Percentiles rank a stretch among this genome's conserved stretches.
These are phyloP conservation scores for Catocala nupta DNA, from an alignment of 2,888 invertebrate species.

Conservation along the genomic window DNA sequence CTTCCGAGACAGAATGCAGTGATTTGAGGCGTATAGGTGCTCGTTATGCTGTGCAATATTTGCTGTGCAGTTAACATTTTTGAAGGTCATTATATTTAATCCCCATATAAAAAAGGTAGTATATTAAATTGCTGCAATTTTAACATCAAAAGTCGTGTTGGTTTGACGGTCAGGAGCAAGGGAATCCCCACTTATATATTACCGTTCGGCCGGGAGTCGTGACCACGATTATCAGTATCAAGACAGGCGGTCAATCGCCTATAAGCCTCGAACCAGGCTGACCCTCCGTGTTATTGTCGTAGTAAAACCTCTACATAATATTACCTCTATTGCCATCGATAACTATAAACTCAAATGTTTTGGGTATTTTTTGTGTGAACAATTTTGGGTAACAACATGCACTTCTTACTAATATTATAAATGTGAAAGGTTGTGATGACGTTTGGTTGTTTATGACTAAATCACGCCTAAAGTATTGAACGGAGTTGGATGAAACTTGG, in stretches of 20 bases:
- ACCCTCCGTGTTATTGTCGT: conserved; percentile 57
- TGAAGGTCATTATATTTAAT: too few relatives aligned
- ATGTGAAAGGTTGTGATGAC: too few relatives aligned
- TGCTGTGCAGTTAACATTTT: too few relatives aligned
- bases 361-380: conserved; percentile 6
- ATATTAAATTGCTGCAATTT: conserved; percentile 21
- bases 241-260: conserved; percentile 64
- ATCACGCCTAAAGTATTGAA: too few relatives aligned
- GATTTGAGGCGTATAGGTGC: too few relatives aligned
- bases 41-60: too few relatives aligned
- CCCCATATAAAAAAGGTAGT: neutral
- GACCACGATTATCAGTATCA: conserved; percentile 67
- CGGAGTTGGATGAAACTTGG: neutral
- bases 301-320: conserved; percentile 34
- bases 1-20: too few relatives aligned
- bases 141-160: conserved; percentile 16
- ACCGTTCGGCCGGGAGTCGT: conserved; percentile 56
- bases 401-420: too few relatives aligned
- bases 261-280: conserved; percentile 49
- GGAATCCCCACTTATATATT: conserved; percentile 28
- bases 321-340: conserved; percentile 16
- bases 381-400: neutral
- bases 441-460: too few relatives aligned
- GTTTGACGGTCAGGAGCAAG: conserved; percentile 15
- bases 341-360: conserved; percentile 31